Evolutionary conservation across 2,113 vertebrate species (phyloP).

Genomic region (Cyphomyrus plagiostoma): DNA sequence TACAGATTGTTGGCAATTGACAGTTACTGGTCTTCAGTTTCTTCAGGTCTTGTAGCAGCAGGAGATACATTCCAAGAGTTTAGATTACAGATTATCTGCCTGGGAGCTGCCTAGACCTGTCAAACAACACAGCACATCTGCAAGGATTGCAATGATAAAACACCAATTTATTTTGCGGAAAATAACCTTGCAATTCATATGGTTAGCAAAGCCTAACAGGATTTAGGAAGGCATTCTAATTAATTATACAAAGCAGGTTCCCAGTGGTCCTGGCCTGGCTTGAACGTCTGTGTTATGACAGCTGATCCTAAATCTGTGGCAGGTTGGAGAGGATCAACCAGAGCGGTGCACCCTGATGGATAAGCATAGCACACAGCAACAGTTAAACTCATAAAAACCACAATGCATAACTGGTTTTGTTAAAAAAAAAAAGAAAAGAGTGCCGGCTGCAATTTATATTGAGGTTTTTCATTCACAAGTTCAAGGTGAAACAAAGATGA

Average conservation of each 20-base stretch:
- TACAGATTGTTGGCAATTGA: neutral
- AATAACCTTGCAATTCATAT: neutral
- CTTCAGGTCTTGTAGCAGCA: neutral
- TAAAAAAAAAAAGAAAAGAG: neutral
- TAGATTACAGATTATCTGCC: neutral
- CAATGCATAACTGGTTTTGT: neutral
- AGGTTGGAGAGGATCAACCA: neutral
- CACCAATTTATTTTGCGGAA: neutral
- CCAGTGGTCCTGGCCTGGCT: neutral
- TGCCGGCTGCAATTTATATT: neutral
- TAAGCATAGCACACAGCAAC: neutral
- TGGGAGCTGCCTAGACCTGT: neutral
- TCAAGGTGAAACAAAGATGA: neutral
- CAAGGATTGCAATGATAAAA: neutral
- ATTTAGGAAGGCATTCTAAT: conserved; percentile 11
- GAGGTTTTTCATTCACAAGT: neutral
- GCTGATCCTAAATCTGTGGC: neutral
- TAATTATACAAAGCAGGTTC: neutral
- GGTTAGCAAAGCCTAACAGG: neutral
- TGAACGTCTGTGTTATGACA: neutral
- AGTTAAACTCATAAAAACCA: neutral
- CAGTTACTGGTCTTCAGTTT: neutral
- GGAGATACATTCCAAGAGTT: neutral
- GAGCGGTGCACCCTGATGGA: neutral
- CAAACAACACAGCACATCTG: neutral